Percentiles rank a stretch among this genome's conserved stretches.
Evolutionary conservation across 2,113 vertebrate species (phyloP).

Genomic region (Carassius auratus): DNA sequence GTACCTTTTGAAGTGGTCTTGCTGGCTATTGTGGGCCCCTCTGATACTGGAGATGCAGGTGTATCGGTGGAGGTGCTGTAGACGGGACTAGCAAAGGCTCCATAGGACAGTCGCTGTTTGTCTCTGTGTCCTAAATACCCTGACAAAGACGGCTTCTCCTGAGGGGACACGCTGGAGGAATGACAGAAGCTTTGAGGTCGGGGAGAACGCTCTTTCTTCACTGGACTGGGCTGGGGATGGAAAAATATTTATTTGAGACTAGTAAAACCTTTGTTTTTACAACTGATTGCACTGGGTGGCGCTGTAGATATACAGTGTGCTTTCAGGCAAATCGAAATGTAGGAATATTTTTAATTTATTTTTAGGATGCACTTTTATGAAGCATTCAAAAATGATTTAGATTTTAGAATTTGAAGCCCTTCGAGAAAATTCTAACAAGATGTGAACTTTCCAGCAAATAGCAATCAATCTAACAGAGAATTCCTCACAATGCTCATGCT

Average conservation of each 20-base stretch:
- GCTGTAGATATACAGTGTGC: neutral
- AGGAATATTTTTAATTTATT: neutral
- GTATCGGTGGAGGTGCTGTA: conserved; percentile 82
- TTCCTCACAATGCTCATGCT: too few relatives aligned
- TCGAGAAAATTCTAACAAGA: too few relatives aligned
- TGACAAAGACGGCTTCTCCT: conserved; percentile 85
- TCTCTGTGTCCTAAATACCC: conserved; percentile 83
- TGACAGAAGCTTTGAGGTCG: conserved; percentile 90
- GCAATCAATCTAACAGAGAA: too few relatives aligned
- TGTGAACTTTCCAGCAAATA: too few relatives aligned
- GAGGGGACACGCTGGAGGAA: conserved; percentile 85
- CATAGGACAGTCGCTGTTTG: conserved; percentile 86
- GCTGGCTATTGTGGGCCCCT: conserved; percentile 81
- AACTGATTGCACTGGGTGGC: neutral
- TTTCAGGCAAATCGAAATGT: neutral
- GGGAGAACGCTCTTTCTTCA: conserved; percentile 88
- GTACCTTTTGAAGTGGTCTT: conserved; percentile 86
- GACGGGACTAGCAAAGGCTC: conserved; percentile 86
- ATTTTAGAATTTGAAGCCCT: too few relatives aligned
- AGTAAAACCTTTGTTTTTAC: too few relatives aligned
- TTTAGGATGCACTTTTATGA: neutral
- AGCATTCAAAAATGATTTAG: neutral
- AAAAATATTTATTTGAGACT: neutral
- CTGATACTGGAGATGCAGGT: conserved; percentile 80
- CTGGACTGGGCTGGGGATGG: conserved; percentile 81